Base-by-base conservation (phyloP, 2,888 invertebrate species). In the Sycophila texana region DNA sequence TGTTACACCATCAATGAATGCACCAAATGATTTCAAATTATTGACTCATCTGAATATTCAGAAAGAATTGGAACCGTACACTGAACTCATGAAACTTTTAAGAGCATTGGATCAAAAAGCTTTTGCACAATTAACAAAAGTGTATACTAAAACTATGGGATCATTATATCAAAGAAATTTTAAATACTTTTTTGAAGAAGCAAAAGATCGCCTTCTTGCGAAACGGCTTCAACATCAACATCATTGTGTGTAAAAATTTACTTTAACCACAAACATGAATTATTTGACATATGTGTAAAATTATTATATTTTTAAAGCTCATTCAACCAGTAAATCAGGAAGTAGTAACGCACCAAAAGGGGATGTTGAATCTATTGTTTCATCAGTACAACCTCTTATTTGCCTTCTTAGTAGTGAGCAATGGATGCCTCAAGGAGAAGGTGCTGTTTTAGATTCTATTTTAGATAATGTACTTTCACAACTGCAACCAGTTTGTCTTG, bases 31-130 rank as follows among this genome's bases (percentile, higher is more conserved):
- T 60, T 91, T 96, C 74, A 93, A 93, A 49, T 91, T 98, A 83
- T 96, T 96, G 0, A 94, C 95, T 84, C 95, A 97, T 88, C 92
- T 93, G 83, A 92, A 93, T 66, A 95, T 97, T 84, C 98, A 98
- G 91, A 94, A 94, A 77, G 97, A 98, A 88, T 93, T 99, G 81
- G 93, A 93, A 86, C 95, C 96, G 20, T 98, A 98, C 89, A 95
- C 96, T 49, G 96, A 97, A 84, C 92, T 98, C 83, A 97, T 98
- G 96, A 95, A 96, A 88, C 96, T 98, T 95, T 93, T 96, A 74
- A 96, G 96, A 91, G 94, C 94, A 39, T 95, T 97, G 93, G 97
- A 98, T 91, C 93, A 94, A 76, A 94, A 95, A 87, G 94, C 96
- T 0, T 98, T 96, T 91, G 93, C 94, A 74, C 95, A 95, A 60